These are phyloP conservation scores for Mercenaria mercenaria DNA, from an alignment of 1,140 invertebrate species.

Conservation along the genomic window DNA sequence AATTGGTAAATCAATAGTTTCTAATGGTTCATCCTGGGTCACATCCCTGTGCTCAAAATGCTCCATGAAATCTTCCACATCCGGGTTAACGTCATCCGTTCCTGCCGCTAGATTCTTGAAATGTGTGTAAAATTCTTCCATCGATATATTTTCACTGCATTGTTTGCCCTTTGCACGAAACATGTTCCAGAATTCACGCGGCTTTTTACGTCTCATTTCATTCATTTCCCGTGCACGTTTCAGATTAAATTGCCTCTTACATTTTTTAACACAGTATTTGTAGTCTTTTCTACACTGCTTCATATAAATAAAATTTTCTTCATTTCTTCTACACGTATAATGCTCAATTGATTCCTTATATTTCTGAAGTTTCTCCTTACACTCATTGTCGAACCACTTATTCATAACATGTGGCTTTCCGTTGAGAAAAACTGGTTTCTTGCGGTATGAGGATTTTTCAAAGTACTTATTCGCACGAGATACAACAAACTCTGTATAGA, in stretches of 20 bases:
- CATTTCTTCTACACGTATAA: not conserved
- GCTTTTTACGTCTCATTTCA: not conserved
- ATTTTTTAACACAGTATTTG: not conserved
- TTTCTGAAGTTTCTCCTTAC: not conserved
- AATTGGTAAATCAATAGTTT: not conserved
- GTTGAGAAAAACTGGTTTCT: not conserved
- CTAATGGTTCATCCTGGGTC: not conserved
- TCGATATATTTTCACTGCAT: not conserved
- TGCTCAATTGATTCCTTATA: not conserved
- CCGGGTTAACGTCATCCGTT: not conserved
- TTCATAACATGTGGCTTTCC: not conserved
- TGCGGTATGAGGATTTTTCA: not conserved
- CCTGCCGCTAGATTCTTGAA: not conserved
- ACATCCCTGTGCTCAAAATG: not conserved
- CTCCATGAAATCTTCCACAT: not conserved
- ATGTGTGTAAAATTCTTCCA: not conserved
- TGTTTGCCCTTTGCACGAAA: not conserved
- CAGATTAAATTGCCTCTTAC: not conserved
- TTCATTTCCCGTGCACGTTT: not conserved
- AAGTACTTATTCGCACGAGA: not conserved
- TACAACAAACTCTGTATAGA: not conserved
- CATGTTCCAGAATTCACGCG: conserved; percentile 20
- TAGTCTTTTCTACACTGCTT: conserved; percentile 10
- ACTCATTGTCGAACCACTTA: not conserved
- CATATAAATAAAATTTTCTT: not conserved